phyloP scores from a whole-genome alignment of 2,888 invertebrate genomes.

The Hypsopygia costalis region DNA sequence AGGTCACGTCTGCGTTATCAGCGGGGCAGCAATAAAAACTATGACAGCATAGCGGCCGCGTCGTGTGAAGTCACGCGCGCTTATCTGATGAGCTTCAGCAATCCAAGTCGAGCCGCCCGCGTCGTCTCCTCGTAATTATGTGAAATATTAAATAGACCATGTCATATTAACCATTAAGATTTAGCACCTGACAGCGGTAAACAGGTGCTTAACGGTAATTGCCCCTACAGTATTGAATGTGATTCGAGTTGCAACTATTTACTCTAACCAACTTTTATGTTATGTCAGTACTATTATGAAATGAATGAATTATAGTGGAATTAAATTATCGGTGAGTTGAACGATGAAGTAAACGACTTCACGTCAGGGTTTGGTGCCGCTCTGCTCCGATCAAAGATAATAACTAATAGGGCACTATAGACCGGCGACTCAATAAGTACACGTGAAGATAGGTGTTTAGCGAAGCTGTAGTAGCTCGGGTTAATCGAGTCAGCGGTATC shows the following conservation, averaged over 20 bases:
- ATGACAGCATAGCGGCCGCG: constrained; percentile 24
- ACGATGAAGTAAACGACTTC: neutral
- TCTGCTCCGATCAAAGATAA: constrained; percentile 41
- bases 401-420: constrained; percentile 50
- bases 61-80: constrained; percentile 43
- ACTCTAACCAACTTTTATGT: no score
- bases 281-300: no score
- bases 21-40: constrained; percentile 30
- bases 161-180: constrained; percentile 10
- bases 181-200: constrained; percentile 13
- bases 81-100: constrained; percentile 45
- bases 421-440: constrained; percentile 35
- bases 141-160: constrained; percentile 18
- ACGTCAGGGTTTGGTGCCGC: neutral
- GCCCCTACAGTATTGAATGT: constrained; percentile 28
- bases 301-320: no score
- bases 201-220: constrained; percentile 20
- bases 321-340: no score
- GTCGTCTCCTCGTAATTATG: constrained; percentile 12
- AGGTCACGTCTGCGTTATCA: constrained; percentile 24
- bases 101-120: constrained; percentile 19
- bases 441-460: constrained; percentile 59
- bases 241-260: constrained; percentile 30
- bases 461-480: constrained; percentile 46
- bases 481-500: constrained; percentile 71